A percentile compares a stretch with the other conserved stretches of the same genome.
Conservation (phyloP, 37 sponge, comb jelly and placozoan genomes). For the Eunapius fragilis region DNA sequence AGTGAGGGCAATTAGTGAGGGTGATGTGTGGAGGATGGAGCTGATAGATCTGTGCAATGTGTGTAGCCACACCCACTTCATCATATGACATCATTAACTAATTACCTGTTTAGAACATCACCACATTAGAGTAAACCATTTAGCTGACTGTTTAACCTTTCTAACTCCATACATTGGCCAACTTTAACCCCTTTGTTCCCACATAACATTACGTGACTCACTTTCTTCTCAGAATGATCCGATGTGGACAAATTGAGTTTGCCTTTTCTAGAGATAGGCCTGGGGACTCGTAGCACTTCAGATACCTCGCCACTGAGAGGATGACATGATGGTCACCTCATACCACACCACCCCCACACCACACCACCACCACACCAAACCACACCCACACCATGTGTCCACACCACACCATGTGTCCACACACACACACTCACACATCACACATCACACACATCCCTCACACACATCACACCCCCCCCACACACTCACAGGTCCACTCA, state of each 20-base stretch:
- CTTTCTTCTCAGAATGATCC: constrained; percentile 43
- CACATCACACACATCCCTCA: background rate
- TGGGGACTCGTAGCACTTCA: constrained; percentile 49
- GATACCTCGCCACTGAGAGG: constrained; percentile 25
- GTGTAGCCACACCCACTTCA: too few species aligned
- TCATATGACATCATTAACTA: too few species aligned
- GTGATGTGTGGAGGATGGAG: too few species aligned
- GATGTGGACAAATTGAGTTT: background rate
- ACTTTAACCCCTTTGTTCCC: background rate
- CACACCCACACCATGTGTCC: background rate
- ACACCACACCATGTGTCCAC: background rate
- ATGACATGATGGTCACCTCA: background rate
- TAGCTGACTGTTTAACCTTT: too few species aligned
- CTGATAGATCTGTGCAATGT: too few species aligned
- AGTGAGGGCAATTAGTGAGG: too few species aligned
- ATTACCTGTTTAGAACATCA: too few species aligned
- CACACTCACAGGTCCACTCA: constrained; percentile 39
- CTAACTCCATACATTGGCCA: background rate
- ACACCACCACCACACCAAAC: background rate
- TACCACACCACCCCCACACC: background rate
- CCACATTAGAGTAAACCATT: too few species aligned
- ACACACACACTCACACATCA: background rate
- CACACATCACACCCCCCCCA: background rate
- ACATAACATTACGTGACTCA: too few species aligned
- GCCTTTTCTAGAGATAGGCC: constrained; percentile 22